Evolutionary conservation across 1,140 invertebrate species (phyloP).

Genomic region (Chironomus tepperi): DNA sequence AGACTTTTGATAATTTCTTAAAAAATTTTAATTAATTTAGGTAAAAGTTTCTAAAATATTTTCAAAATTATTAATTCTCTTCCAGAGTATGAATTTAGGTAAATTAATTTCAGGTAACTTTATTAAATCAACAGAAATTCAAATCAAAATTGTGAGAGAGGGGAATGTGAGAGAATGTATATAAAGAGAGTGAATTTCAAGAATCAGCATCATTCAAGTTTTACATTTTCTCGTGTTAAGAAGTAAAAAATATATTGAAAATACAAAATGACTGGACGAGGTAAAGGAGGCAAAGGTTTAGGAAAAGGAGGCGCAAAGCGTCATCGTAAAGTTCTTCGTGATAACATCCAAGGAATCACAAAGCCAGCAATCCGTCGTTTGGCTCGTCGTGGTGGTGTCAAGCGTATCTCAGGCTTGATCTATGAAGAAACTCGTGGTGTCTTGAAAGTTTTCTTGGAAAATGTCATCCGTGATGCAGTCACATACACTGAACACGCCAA

Average conservation of each 20-base stretch:
- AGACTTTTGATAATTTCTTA: neutral
- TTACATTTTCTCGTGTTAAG: neutral
- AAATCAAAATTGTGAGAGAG: neutral
- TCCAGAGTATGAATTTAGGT: too few species aligned
- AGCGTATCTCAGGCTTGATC: conserved; percentile 63
- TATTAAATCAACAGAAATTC: neutral
- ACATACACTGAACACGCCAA: conserved; percentile 79
- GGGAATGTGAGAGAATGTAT: neutral
- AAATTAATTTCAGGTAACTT: neutral
- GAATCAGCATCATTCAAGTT: neutral
- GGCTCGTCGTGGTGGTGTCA: conserved; percentile 57
- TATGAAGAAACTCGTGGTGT: conserved; percentile 63
- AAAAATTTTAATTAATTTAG: neutral
- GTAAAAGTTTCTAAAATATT: neutral
- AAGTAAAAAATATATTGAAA: conserved; percentile 14
- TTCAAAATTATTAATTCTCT: too few species aligned
- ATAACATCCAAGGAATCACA: conserved; percentile 62
- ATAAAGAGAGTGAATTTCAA: neutral
- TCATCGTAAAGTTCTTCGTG: conserved; percentile 44
- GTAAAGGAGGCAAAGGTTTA: conserved; percentile 27
- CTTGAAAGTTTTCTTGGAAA: conserved; percentile 72
- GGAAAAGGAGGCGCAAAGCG: conserved; percentile 25
- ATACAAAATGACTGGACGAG: conserved; percentile 28
- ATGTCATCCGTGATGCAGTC: conserved; percentile 72
- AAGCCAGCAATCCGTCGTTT: conserved; percentile 45